These are phyloP conservation scores for Clupea harengus DNA, from an alignment of 2,113 vertebrate species.

Conservation along the genomic window DNA sequence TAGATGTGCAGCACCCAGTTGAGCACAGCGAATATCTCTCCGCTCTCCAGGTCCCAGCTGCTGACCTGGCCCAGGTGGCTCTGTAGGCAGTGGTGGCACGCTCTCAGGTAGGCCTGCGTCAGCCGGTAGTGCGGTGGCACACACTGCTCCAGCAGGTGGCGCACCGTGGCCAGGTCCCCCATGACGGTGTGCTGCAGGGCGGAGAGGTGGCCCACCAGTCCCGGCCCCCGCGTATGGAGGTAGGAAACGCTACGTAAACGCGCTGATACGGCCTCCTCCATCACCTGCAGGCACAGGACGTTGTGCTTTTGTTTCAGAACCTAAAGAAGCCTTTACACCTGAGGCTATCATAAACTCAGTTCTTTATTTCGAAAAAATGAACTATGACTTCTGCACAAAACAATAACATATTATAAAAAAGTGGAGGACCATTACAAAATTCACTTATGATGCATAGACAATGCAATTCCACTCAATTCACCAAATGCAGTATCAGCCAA, in stretches of 20 bases:
- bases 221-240: slow-evolving; percentile 70
- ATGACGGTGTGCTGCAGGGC: slow-evolving; percentile 80
- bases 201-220: slow-evolving; percentile 81
- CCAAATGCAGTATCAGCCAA: background rate
- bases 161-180: slow-evolving; percentile 79
- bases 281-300: slow-evolving; percentile 50
- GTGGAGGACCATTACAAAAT: no score
- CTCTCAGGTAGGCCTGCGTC: slow-evolving; percentile 74
- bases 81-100: slow-evolving; percentile 79
- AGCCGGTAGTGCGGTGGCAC: slow-evolving; percentile 85
- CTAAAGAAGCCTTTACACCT: no score
- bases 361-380: no score
- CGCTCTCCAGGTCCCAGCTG: slow-evolving; percentile 83
- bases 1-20: slow-evolving; percentile 88
- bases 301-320: no score
- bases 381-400: no score
- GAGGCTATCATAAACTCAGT: no score
- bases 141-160: slow-evolving; percentile 87
- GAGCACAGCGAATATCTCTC: slow-evolving; percentile 86
- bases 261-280: slow-evolving; percentile 71
- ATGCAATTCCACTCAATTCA: background rate
- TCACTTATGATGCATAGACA: no score
- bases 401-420: no score
- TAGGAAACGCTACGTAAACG: slow-evolving; percentile 72
- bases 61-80: slow-evolving; percentile 80